These are phyloP conservation scores for Rhinella marina DNA, from an alignment of 2,797 vertebrate genomes.

Conservation along the genomic window DNA sequence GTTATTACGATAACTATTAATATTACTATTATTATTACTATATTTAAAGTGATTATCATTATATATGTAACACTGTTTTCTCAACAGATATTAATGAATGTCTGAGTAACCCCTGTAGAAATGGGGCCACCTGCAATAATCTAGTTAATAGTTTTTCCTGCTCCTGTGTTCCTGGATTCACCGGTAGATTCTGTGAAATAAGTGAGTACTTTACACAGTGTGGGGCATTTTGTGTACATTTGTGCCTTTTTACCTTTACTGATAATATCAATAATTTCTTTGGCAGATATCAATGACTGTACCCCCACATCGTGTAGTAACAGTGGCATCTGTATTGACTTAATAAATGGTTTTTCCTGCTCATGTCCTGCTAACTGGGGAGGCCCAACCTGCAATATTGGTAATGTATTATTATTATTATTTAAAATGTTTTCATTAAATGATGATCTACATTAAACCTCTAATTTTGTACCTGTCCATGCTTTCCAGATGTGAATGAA, in stretches of 20 bases:
- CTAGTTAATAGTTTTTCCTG: conserved; percentile 32
- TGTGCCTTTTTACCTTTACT: not conserved
- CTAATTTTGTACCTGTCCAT: not conserved
- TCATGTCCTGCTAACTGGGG: conserved; percentile 34
- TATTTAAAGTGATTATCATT: not conserved
- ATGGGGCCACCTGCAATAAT: conserved; percentile 50
- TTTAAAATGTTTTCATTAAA: not conserved
- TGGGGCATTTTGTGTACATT: not conserved
- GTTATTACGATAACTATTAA: too few relatives aligned
- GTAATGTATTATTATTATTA: conserved; percentile 10
- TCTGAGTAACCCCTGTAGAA: conserved; percentile 40
- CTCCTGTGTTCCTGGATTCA: conserved; percentile 40
- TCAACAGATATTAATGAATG: conserved; percentile 55
- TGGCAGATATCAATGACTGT: conserved; percentile 55
- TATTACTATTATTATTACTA: not conserved
- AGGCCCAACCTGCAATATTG: conserved; percentile 1
- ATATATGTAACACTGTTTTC: not conserved
- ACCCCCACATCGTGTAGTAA: conserved; percentile 15
- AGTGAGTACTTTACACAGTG: conserved; percentile 28
- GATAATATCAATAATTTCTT: not conserved
- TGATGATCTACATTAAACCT: not conserved
- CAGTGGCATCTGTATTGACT: conserved; percentile 47
- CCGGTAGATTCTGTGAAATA: conserved; percentile 52
- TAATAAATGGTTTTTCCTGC: conserved; percentile 42
- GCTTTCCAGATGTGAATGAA: conserved; percentile 74